Evolutionary conservation across 2,797 vertebrate genomes (phyloP), one percentile per base, ranked within the genome.

Genomic region (Menidia menidia): DNA sequence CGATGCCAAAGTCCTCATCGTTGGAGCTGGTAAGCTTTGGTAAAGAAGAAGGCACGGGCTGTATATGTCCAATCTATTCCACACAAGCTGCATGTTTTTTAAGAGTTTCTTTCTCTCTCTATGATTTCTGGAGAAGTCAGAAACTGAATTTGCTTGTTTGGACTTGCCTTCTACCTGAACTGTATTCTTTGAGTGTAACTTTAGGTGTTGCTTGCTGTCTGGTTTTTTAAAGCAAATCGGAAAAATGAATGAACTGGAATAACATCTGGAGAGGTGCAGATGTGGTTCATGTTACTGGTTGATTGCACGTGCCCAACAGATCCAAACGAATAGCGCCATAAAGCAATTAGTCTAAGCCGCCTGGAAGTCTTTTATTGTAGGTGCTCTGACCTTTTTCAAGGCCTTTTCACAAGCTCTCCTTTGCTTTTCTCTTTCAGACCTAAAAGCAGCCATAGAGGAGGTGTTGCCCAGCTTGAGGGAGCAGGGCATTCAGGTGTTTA

Each of bases 401-500:
- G 12, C 31, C 41, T 47, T 8, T 25, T 25, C 25, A 44, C 47
- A 9, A 1, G 1, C 30, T 33, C 6, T 52, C 10, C 11, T 0
- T 54, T 59, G 4, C 16, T 14, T 61, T 4, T 56, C 0, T 7
- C 65, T 48, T 8, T 67, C 81, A 98, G 96, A 95, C 0, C 56
- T 97, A 30, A 90, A 71, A 43, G 91, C 68, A 3, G 93, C 93
- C 2, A 81, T 96, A 15, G 90, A 96, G 83, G 96, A 97, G 77
- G 92, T 97, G 56, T 61, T 97, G 64, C 94, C 95, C 14, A 56
- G 76, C 64, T 78, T 97, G 78, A 92, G 82, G 52, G 78, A 95
- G 85, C 91, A 93, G 64, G 87, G 92, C 0, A 75, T 94, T 48
- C 81, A 55, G 1, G 81, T 97, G 66, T 95, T 94, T 33, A 88